A percentile compares a stretch with the other conserved stretches of the same genome.
Evolutionary conservation across 2,113 vertebrate genomes (phyloP).

Genomic region (Asarcornis scutulata): DNA sequence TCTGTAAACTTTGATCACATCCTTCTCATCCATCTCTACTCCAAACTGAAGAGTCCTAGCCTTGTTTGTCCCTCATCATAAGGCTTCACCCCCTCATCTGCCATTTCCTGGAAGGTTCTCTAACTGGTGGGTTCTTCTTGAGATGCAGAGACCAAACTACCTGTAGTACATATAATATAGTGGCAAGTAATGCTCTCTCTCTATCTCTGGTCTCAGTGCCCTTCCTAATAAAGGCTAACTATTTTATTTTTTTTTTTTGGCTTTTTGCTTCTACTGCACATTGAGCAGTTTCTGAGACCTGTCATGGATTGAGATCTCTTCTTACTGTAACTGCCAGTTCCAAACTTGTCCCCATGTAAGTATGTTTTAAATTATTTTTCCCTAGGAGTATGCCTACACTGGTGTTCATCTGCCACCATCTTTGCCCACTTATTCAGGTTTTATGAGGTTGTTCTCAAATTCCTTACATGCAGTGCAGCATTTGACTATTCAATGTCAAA

Average conservation of each 20-base stretch:
- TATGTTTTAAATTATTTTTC: neutral
- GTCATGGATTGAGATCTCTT: neutral
- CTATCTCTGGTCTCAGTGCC: neutral
- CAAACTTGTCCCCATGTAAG: slow-evolving; percentile 48
- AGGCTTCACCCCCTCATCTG: neutral
- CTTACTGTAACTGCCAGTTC: slow-evolving; percentile 60
- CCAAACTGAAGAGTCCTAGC: neutral
- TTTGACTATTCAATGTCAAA: neutral
- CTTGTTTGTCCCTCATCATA: neutral
- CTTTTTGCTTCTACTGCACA: neutral
- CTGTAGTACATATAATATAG: accelerated
- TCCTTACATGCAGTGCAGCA: neutral
- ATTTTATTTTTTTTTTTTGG: neutral
- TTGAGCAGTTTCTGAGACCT: neutral
- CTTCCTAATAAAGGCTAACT: neutral
- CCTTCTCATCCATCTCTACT: neutral
- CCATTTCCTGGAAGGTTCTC: neutral
- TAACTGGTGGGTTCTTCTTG: neutral
- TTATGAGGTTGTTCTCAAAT: neutral
- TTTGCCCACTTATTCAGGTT: slow-evolving; percentile 13
- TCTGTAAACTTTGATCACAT: neutral
- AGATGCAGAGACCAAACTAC: neutral
- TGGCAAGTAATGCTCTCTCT: neutral
- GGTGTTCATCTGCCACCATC: slow-evolving; percentile 72
- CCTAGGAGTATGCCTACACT: neutral